Evolutionary conservation across 2,888 invertebrate species (phyloP), one percentile per base, ranked within the genome.

Genomic region (Yponomeuta malinellus): DNA sequence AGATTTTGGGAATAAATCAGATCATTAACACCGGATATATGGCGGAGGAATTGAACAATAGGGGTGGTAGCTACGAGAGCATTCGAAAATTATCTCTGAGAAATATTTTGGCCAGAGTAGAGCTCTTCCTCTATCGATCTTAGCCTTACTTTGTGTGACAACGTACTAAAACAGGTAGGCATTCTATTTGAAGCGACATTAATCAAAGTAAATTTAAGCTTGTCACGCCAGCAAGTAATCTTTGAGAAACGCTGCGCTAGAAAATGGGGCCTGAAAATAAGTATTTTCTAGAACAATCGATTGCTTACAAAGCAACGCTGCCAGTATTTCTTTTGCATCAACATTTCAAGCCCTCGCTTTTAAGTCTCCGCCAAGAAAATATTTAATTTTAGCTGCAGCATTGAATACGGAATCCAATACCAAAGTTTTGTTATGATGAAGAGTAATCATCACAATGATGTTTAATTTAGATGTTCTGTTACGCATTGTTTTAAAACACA

Each of bases 251-350:
- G 52, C 15, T 59, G 52, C 52, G 4, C 52, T 59, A 59, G 52
- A 59, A 59, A 59, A 59, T 59, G 52, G 52, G 52, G 15, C 15
- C 52, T 59, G 15, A 59, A 59, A 59, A 59, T 59, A 59, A 59
- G 15, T 59, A 59, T 59, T 59, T 59, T 59, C 52, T 59, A 59
- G 52, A 59, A 59, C 52, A 59, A 59, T 59, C 52, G 52, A 59
- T 59, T 9, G 3, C 52, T 12, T 59, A 59, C 52, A 59, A 59
- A 59, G 15, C 52, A 59, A 15, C 15, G 52, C 52, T 59, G 52
- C 52, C 52, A 15, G 15, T 59, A 15, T 59, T 59, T 59, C 52
- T 59, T 59, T 59, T 59, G 15, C 15, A 15, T 59, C 52, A 59
- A 59, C 15, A 15, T 59, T 59, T 59, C 52, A 15, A 43, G 43